phyloP scores from a whole-genome alignment of 2,888 invertebrate genomes.

The Cheilosia urbana region DNA sequence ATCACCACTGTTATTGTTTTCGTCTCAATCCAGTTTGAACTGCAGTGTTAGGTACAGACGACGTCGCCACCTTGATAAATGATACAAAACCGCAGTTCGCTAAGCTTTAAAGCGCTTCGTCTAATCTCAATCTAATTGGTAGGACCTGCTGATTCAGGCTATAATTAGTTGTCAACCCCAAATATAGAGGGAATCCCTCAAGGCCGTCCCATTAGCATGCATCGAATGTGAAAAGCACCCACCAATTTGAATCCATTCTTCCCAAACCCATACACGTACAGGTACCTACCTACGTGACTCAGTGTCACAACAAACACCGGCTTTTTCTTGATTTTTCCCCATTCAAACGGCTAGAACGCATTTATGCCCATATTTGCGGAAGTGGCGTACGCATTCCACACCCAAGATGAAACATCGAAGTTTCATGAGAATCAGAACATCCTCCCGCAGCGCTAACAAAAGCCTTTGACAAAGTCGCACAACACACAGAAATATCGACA shows the following conservation, averaged over 20 bases:
- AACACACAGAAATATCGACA: not conserved
- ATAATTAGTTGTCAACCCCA: conserved; percentile 4
- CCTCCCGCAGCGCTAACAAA: not conserved
- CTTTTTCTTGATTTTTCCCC: conserved; percentile 42
- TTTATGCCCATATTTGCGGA: conserved; percentile 23
- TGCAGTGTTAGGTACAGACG: no score
- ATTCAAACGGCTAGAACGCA: conserved; percentile 11
- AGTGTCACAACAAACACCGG: conserved; percentile 48
- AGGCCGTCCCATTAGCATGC: conserved; percentile 51
- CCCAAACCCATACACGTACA: not conserved
- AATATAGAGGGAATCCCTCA: conserved; percentile 70
- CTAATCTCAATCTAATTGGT: not conserved
- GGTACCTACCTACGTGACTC: conserved; percentile 72
- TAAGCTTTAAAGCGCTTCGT: not conserved
- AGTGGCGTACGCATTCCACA: conserved; percentile 24
- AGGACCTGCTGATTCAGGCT: not conserved
- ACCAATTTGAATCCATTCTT: conserved; percentile 17
- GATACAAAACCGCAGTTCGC: no score
- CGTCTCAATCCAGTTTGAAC: no score
- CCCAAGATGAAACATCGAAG: conserved; percentile 58
- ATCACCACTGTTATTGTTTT: no score
- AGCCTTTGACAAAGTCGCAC: conserved; percentile 12
- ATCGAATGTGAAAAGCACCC: conserved; percentile 11
- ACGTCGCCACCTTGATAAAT: no score
- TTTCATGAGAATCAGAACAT: conserved; percentile 44